A percentile compares a stretch with the other conserved stretches of the same genome.
These are phyloP conservation scores for Centropus unirufus DNA, from an alignment of 2,113 vertebrate species.

Conservation along the genomic window DNA sequence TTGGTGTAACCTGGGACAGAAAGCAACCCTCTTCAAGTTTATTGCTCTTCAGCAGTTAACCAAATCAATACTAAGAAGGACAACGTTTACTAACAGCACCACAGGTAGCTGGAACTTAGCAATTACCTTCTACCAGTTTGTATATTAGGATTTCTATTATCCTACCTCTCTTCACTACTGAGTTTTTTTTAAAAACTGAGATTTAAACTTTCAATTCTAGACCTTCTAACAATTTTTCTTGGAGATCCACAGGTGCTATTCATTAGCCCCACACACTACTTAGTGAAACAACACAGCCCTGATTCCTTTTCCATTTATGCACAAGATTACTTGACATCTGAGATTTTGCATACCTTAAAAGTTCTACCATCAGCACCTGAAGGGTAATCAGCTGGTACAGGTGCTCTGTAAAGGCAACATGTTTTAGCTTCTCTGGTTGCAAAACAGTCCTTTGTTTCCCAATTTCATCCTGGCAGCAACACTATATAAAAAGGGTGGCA, in stretches of 20 bases:
- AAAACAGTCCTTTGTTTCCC: not conserved
- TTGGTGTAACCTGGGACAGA: fast-evolving
- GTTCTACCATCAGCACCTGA: not conserved
- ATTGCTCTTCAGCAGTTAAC: not conserved
- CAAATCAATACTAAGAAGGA: not conserved
- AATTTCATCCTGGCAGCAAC: not conserved
- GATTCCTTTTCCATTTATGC: not conserved
- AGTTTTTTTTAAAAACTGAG: not conserved
- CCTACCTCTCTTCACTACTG: not conserved
- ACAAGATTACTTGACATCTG: not conserved
- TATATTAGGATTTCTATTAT: not conserved
- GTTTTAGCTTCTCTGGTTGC: not conserved
- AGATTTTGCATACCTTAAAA: not conserved
- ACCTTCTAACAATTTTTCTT: not conserved
- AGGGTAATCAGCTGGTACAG: not conserved
- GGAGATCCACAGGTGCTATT: not conserved
- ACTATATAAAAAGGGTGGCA: not conserved
- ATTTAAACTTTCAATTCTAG: not conserved
- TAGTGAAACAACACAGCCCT: not conserved
- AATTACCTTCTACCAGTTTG: not conserved
- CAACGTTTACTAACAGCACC: not conserved
- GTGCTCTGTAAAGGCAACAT: not conserved
- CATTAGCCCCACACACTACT: not conserved
- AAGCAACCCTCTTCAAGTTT: not conserved
- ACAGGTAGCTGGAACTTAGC: not conserved